Conservation (phyloP, 2,888 invertebrate species). For the Conchocele bisecta region DNA sequence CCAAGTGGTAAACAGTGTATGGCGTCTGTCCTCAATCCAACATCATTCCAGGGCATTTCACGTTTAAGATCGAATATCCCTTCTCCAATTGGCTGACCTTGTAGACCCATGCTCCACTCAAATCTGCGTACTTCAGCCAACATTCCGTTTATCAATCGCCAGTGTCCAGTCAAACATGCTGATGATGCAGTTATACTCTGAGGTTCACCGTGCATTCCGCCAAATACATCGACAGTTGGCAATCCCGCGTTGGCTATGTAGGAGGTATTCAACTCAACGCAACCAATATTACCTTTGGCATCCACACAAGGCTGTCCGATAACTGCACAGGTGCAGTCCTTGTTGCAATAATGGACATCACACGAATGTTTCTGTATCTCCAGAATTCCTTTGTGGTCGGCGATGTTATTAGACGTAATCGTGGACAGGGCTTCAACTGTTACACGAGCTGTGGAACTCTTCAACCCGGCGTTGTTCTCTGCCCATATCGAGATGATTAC, state of each 20-base stretch:
- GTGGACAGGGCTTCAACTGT: conserved; percentile 32
- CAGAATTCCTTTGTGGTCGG: conserved; percentile 19
- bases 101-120: conserved; percentile 56
- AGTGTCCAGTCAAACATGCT: conserved; percentile 29
- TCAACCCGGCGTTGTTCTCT: conserved; percentile 49
- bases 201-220: neutral
- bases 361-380: conserved; percentile 58
- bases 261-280: neutral
- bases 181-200: conserved; percentile 23
- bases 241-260: neutral
- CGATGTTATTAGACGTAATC: neutral
- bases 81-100: conserved; percentile 28
- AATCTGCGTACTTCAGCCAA: conserved; percentile 11
- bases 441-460: conserved; percentile 38
- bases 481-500: conserved; percentile 58
- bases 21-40: conserved; percentile 22
- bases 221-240: neutral
- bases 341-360: conserved; percentile 52
- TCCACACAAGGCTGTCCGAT: conserved; percentile 53
- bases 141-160: neutral
- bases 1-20: conserved; percentile 43
- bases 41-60: conserved; percentile 53
- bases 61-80: conserved; percentile 39
- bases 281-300: neutral
- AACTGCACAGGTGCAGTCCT: conserved; percentile 61